Evolutionary conservation across 2,113 vertebrate species (phyloP), one percentile per base, ranked within the genome.

Genomic region (Muntiacus muntjak): DNA sequence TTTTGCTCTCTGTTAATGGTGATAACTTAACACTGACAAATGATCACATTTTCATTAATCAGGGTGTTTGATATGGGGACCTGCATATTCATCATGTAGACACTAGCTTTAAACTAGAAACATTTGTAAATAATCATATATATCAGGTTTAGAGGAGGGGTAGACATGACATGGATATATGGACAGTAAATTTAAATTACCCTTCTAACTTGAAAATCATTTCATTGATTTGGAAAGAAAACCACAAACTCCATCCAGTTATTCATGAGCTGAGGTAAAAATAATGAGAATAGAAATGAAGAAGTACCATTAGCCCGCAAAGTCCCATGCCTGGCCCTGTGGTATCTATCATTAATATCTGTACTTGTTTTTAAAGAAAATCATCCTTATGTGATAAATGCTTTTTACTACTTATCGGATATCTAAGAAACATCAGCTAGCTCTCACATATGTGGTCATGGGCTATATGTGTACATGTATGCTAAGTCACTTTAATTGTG

Each of bases 11-110:
- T 96, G 64, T 85, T 88, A 95, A 79, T 82, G 85, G 85, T 96
- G 96, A 94, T 97, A 92, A 89, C 91, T 95, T 97, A 96, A 96
- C 91, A 87, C 79, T 98, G 97, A 98, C 96, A 97, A 97, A 98
- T 97, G 96, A 97, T 94, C 91, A 67, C 92, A 93, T 97, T 96
- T 95, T 95, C 95, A 97, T 97, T 94, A 97, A 91, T 90, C 26
- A 0, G 88, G 55, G 87, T 94, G 93, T 98, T 98, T 98, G 98
- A 95, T 96, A 96, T 89, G 55, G 95, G 4, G 3, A 11, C 40
- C 83, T 96, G 40, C 17, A 86, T 97, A 97, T 87, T 96, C 76
- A 92, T 91, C 33, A 58, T 91, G 90, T 97, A 92, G 76, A 94
- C 88, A 79, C 33, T 26, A 40, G 21, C 93, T n/a, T 96, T 92